These are phyloP conservation scores for Neotoma lepida DNA, from an alignment of 2,113 vertebrate genomes.

Conservation along the genomic window DNA sequence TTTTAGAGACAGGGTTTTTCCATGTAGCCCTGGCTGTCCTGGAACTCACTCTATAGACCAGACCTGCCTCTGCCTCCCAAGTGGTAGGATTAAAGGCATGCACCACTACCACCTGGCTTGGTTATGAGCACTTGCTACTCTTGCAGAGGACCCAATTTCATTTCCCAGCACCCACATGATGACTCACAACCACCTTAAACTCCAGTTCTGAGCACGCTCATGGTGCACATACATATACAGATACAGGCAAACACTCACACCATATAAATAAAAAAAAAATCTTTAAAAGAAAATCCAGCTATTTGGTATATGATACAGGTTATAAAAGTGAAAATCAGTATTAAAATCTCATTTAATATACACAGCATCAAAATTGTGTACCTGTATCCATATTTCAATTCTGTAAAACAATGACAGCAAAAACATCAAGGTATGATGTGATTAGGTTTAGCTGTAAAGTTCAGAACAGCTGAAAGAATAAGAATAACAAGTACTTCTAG, in stretches of 20 bases:
- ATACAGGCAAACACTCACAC: neutral
- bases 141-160: neutral
- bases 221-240: neutral
- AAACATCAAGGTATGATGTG: neutral
- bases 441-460: slow-evolving; percentile 43
- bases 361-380: slow-evolving; percentile 22
- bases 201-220: neutral
- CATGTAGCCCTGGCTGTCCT: neutral
- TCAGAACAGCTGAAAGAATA: slow-evolving; percentile 45
- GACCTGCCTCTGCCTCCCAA: neutral
- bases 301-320: neutral
- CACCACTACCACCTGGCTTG: neutral
- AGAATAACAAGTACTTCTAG: neutral
- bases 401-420: neutral
- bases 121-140: neutral
- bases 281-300: neutral
- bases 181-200: neutral
- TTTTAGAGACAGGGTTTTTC: neutral
- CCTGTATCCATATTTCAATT: slow-evolving; percentile 15
- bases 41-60: neutral
- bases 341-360: slow-evolving; percentile 22
- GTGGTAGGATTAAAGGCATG: neutral
- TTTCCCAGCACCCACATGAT: neutral
- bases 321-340: neutral
- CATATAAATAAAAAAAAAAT: neutral